phyloP scores from a whole-genome alignment of 2,113 vertebrate species.

The Pseudopipra pipra region DNA sequence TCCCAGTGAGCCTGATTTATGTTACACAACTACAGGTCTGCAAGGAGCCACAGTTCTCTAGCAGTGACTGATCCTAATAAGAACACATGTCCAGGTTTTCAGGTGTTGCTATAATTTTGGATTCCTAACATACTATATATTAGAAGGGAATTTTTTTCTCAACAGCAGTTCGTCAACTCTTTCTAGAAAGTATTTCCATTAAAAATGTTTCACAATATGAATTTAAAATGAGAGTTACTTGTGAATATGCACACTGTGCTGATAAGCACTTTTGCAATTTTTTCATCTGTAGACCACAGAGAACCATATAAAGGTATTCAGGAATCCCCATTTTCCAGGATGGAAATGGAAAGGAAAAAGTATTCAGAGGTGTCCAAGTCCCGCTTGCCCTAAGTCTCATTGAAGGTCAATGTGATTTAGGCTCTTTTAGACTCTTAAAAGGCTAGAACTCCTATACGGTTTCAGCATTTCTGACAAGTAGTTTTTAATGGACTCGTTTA shows the following conservation, averaged over 20 bases:
- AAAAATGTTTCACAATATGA: not conserved
- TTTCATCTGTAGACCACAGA: not conserved
- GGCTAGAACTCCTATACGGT: not conserved
- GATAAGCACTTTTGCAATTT: not conserved
- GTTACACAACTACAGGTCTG: not conserved
- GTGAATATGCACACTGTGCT: not conserved
- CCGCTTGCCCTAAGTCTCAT: not conserved
- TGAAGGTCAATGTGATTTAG: not conserved
- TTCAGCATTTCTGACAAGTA: not conserved
- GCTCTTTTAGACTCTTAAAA: not conserved
- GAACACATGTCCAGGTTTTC: not conserved
- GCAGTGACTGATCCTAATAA: not conserved
- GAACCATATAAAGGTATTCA: not conserved
- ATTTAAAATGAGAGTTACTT: not conserved
- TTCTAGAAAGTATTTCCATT: not conserved
- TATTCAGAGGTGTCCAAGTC: not conserved
- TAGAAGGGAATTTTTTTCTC: not conserved
- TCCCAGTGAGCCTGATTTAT: not conserved
- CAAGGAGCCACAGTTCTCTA: not conserved
- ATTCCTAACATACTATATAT: not conserved
- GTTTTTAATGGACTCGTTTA: not conserved
- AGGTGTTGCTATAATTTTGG: not conserved
- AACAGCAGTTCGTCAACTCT: not conserved
- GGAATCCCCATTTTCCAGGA: not conserved
- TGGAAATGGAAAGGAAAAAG: not conserved